These are phyloP conservation scores for Engystomops pustulosus DNA, from an alignment of 2,113 vertebrate species.

Conservation along the genomic window DNA sequence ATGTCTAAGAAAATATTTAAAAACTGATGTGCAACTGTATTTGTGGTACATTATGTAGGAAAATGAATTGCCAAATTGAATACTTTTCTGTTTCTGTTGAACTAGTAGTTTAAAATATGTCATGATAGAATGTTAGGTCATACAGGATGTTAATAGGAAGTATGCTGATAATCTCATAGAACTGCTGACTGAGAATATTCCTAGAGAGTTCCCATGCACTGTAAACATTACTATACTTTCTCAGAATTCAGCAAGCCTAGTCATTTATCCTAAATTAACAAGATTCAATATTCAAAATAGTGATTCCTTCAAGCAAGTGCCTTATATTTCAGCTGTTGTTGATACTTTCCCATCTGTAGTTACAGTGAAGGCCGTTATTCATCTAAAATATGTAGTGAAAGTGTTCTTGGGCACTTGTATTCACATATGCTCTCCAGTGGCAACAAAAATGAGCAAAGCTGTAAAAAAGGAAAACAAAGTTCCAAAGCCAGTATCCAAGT, in stretches of 20 bases:
- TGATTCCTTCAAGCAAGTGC: conserved; percentile 17
- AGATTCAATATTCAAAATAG: conserved; percentile 3
- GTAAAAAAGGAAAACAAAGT: neutral
- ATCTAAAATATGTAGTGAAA: neutral
- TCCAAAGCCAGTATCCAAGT: neutral
- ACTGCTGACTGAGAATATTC: conserved; percentile 8
- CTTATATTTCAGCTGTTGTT: neutral
- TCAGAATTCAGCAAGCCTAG: neutral
- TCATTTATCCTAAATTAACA: conserved; percentile 9
- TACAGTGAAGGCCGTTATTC: neutral
- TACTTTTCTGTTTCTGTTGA: neutral
- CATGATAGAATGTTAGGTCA: neutral
- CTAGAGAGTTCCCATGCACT: neutral
- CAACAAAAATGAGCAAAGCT: neutral
- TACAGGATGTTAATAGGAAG: neutral
- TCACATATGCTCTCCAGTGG: neutral
- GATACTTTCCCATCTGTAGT: conserved; percentile 11
- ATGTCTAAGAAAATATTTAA: too few relatives aligned
- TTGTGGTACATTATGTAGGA: neutral
- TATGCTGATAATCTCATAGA: conserved; percentile 1
- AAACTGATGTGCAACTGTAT: too few relatives aligned
- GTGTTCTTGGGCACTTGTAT: neutral
- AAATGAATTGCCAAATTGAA: neutral
- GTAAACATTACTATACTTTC: neutral
- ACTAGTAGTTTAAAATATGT: neutral